phyloP scores from a whole-genome alignment of 2,113 vertebrate species.

The Cavia porcellus region DNA sequence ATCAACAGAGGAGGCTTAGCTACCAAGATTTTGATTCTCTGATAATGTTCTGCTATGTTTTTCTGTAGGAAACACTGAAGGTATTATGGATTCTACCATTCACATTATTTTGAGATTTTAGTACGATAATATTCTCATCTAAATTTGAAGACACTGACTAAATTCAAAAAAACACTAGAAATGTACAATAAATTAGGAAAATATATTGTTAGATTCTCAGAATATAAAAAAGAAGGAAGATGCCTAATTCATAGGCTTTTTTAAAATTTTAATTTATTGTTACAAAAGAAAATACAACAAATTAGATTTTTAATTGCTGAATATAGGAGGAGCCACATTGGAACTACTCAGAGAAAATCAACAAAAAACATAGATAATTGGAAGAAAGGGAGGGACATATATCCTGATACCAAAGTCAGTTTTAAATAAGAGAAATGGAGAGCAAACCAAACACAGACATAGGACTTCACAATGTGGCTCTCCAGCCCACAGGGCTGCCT shows the following conservation, averaged over 20 bases:
- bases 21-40: neutral
- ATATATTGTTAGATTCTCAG: slow-evolving; percentile 7
- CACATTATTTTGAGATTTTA: slow-evolving; percentile 20
- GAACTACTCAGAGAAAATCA: neutral
- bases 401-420: neutral
- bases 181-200: neutral
- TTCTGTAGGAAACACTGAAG: neutral
- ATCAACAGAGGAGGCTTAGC: neutral
- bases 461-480: neutral
- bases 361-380: neutral
- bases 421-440: neutral
- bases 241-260: neutral
- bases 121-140: slow-evolving; percentile 19
- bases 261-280: neutral
- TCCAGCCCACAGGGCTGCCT: neutral
- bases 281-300: slow-evolving; percentile 30
- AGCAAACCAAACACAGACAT: neutral
- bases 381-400: neutral
- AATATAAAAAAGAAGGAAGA: neutral
- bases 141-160: slow-evolving; percentile 10
- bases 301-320: neutral
- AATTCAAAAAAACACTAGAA: slow-evolving; percentile 49
- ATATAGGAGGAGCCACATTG: neutral
- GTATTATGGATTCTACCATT: neutral
- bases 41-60: neutral